Base-by-base conservation (phyloP, 2,113 vertebrate species). In the Notarius lentiginosus region DNA sequence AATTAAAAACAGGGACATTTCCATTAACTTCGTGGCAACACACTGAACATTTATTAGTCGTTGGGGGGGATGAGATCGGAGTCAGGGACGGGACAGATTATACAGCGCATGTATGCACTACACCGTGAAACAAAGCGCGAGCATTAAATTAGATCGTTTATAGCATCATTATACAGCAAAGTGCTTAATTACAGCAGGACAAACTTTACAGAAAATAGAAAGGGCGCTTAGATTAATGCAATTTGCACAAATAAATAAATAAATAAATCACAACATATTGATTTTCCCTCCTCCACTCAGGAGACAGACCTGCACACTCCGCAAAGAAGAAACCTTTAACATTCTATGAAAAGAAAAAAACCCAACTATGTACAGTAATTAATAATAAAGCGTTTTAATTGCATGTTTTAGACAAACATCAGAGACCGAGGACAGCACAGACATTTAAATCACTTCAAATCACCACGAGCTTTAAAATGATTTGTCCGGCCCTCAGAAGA, bases 31-130 rank as follows among this genome's bases (percentile, higher is more conserved):
- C 15, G 5, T 17, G 5, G 14, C 1, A 7, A 34, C n/a, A 24
- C 7, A 11, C 63, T 12, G 63, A 27, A n/a, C 63, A 2, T 66
- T 61, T 61, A 61, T 20, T 22, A 20, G 58, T 61, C 18, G 8
- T 0, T 18, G 18, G 11, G n/a, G 2, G 10, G 4, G 41, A 3
- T n/a, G 0, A n/a, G 0, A n/a, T n/a, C 8, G 1, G 63, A 4
- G 9, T 66, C 63, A 7, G 15, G 5, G 66, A 15, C 5, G 0
- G 15, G 6, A 51, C 18, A 12, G 1, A 72, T 41, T 41, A 41
- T 41, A 41, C 0, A 41, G 41, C 41, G 41, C 4, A 41, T 41
- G 41, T 41, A 41, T 41, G 41, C 41, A 41, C 41, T 41, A 41
- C 4, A 41, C 41, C 3, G 3, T 41, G 41, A 41, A 47, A 1